Conservation (phyloP, 2,888 invertebrate genomes). For the Epinotia demarniana region DNA sequence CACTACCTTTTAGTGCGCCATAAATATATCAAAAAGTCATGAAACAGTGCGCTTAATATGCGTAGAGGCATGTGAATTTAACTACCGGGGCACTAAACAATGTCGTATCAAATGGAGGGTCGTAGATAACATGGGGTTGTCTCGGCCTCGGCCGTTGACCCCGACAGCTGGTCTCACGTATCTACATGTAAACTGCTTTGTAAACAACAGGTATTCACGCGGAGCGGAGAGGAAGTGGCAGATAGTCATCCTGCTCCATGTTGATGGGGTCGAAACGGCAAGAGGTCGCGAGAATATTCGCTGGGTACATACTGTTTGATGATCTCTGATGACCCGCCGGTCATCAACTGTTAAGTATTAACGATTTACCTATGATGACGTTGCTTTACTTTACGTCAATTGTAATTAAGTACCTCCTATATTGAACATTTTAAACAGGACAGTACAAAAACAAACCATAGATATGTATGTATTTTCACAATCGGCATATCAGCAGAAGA, state of each 20-base stretch:
- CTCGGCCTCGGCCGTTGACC: conserved; percentile 66
- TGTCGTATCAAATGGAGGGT: conserved; percentile 53
- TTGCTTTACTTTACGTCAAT: not conserved
- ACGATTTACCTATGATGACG: not conserved
- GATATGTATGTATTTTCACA: not conserved
- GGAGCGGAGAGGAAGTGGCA: not conserved
- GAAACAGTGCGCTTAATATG: not conserved
- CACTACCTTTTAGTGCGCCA: conserved; percentile 1
- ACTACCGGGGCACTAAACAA: conserved; percentile 39
- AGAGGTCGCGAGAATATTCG: not conserved
- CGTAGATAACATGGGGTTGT: conserved; percentile 62
- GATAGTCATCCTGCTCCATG: conserved; percentile 12
- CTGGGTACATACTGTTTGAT: not conserved
- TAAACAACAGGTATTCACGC: conserved; percentile 49
- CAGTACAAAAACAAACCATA: not conserved
- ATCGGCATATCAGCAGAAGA: not conserved
- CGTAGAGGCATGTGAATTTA: conserved; percentile 24
- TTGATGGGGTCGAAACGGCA: not conserved
- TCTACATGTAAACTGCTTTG: conserved; percentile 45
- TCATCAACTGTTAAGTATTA: too few species aligned
- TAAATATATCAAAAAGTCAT: conserved; percentile 15
- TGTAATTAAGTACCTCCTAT: not conserved
- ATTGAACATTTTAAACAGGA: not conserved
- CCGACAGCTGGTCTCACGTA: conserved; percentile 65
- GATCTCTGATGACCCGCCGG: too few species aligned